Evolutionary conservation across 2,113 vertebrate genomes (phyloP), one percentile per base, ranked within the genome.

Genomic region (Crotalus viridis): DNA sequence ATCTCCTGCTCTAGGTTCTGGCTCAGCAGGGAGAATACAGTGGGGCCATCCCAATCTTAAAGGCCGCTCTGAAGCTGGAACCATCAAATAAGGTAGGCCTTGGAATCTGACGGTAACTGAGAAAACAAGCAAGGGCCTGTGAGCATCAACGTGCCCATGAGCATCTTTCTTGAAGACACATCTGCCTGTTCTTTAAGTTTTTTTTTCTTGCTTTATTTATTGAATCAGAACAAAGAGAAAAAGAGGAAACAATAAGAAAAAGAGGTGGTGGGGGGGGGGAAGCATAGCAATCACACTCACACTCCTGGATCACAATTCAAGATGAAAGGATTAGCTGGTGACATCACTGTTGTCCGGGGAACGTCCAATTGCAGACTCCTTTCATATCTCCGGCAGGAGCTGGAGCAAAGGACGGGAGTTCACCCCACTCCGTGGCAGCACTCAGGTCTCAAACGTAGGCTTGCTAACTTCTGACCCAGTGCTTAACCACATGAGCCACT

Each of bases 41-140:
- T 4, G 98, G 99, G 91, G 99, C 99, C 95, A 99, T 99, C 94
- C 97, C 98, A 92, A 99, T 98, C 89, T 57, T 99, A 93, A 98
- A 98, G 95, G 98, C 97, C 0, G 99, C 99, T 0, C 94, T 99
- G 96, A 99, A 99, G 96, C 97, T 99, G 97, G 99, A 99, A 91
- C 99, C 99, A n/a, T 98, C 98, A 39, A 99, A 99, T 96, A 99
- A 99, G 99, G 99, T 98, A 92, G 39, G n/a, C 33, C 3, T 3
- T 28, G 43, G 39, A 33, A 4, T 61, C 17, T 3, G 22, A 46
- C 28, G 48, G 0, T 7, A 17, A 4, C 46, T 54, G 46, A 8
- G 69, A 8, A 81, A 81, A 39, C 69, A 81, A 81, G 17, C 15
- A 39, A 6, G 0, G n/a, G 6, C n/a, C 15, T 39, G 33, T 39